These are phyloP conservation scores for Eretmocerus hayati DNA, from an alignment of 2,888 invertebrate genomes.

Conservation along the genomic window DNA sequence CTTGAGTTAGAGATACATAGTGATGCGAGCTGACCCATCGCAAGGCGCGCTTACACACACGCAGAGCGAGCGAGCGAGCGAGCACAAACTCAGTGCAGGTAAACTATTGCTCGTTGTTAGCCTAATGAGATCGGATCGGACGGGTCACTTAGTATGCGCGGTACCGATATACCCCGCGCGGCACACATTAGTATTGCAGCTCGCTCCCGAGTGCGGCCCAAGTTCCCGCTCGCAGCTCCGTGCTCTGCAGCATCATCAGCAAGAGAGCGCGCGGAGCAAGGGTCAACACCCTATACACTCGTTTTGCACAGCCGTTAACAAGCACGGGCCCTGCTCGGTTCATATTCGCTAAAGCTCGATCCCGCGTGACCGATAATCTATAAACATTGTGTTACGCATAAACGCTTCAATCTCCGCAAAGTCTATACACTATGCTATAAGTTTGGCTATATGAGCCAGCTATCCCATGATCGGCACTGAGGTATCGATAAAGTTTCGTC, in stretches of 20 bases:
- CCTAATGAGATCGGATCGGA: slow-evolving; percentile 42
- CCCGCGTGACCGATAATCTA: too few relatives aligned
- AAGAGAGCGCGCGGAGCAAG: slow-evolving; percentile 23
- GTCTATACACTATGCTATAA: too few relatives aligned
- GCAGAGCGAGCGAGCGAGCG: background rate
- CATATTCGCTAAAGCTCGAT: too few relatives aligned
- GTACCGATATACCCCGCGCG: slow-evolving; percentile 36
- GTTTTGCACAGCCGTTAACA: slow-evolving; percentile 20
- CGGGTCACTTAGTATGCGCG: slow-evolving; percentile 38
- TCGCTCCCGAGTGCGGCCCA: background rate
- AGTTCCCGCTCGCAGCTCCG: background rate
- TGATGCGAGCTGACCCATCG: too few relatives aligned
- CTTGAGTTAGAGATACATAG: too few relatives aligned
- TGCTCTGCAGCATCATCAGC: slow-evolving; percentile 12
- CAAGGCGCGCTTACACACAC: background rate
- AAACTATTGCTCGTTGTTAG: slow-evolving; percentile 34
- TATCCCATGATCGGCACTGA: too few relatives aligned
- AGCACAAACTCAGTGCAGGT: slow-evolving; percentile 16
- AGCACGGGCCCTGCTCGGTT: too few relatives aligned
- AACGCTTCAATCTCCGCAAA: too few relatives aligned
- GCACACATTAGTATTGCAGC: slow-evolving; percentile 11
- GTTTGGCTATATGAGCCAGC: too few relatives aligned
- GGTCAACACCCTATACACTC: slow-evolving; percentile 32
- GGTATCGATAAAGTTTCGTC: too few relatives aligned
- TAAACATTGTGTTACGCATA: too few relatives aligned